Evolutionary conservation across 2,888 invertebrate species (phyloP), one percentile per base, ranked within the genome.

Genomic region (Alviniconcha strummeri): DNA sequence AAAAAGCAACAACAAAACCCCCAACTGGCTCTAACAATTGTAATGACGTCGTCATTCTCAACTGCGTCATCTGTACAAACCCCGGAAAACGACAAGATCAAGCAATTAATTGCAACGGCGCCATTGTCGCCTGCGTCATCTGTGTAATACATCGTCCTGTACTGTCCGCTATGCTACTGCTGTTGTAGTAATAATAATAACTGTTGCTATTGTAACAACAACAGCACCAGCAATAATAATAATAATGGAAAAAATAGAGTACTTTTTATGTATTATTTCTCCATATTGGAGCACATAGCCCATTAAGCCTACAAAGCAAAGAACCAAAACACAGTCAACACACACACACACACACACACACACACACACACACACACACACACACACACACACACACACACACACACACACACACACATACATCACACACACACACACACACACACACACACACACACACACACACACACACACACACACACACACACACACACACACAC

Each of bases 381-480:
- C 69, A 69, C 55, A 69, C 69, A 82, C 5, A 69, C 77, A 77
- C 17, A 77, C 82, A 55, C n/a, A 77, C 55, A 54, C n/a, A 77
- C 19, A 69, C 77, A 77, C 55, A 54, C 55, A 56, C 77, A 67
- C 60, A 64, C 75, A 55, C 13, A 76, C 54, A 67, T 5, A 54
- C 15, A 74, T 6, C 15, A 5, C 15, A 8, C 15, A 54, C 15
- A 54, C 54, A 54, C 54, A 64, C 3, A 19, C 11, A 11, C 17
- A 77, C 77, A 75, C 60, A 81, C 56, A 57, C 81, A 56, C 81
- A 72, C 11, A 72, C 72, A 56, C 15, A 52, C 80, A 71, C 55
- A 54, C 69, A 71, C 55, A 80, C 71, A 80, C 71, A 71, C 80
- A 69, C 55, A 55, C 71, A 55, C 69, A 69, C 80, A 80, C 67